Evolutionary conservation across 2,113 vertebrate species (phyloP).

Genomic region (Micronycteris hirsuta): DNA sequence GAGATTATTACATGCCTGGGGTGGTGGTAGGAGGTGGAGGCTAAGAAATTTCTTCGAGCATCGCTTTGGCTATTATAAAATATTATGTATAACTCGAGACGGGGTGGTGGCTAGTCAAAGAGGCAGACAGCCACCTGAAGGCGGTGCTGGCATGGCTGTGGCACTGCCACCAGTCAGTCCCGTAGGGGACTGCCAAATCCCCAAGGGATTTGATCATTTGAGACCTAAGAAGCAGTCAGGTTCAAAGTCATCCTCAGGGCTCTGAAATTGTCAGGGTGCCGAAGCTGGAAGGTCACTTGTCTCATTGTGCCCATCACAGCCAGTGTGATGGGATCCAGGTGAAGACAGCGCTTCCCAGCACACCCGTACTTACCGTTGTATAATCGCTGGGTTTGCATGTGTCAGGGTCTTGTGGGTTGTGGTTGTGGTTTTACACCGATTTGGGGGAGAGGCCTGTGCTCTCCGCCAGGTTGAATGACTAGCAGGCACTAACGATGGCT

Average conservation of each 20-base stretch:
- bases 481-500: conserved; percentile 40
- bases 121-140: not conserved
- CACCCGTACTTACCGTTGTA: not conserved
- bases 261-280: not conserved
- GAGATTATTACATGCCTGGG: conserved; percentile 28
- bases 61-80: conserved; percentile 30
- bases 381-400: conserved; percentile 41
- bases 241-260: not conserved
- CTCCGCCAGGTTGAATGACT: conserved; percentile 55
- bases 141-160: not conserved
- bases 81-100: conserved; percentile 1
- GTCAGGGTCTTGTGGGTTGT: conserved; percentile 18
- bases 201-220: not conserved
- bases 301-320: not conserved
- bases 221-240: not conserved
- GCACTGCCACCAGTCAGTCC: not conserved
- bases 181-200: not conserved
- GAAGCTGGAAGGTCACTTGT: not conserved
- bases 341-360: not conserved
- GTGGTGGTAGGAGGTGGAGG: not conserved
- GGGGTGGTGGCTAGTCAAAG: not conserved
- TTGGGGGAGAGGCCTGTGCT: conserved; percentile 25
- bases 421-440: conserved; percentile 65
- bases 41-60: not conserved
- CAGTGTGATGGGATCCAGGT: not conserved